These are phyloP conservation scores for Orthonyx spaldingii DNA, from an alignment of 2,113 vertebrate species.

Conservation along the genomic window DNA sequence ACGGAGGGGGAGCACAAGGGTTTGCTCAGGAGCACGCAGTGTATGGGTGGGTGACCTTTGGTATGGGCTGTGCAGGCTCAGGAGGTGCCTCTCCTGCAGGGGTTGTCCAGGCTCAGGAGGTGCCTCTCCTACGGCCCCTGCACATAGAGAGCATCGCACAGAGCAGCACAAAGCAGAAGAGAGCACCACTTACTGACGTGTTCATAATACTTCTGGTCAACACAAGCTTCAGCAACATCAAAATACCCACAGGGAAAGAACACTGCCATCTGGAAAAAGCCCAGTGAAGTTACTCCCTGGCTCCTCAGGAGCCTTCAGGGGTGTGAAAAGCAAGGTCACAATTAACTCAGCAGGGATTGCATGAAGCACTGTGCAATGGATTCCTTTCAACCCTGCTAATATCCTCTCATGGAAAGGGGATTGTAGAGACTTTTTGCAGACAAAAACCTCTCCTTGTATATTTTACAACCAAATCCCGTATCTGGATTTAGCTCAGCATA, in stretches of 20 bases:
- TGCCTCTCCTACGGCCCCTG: background rate
- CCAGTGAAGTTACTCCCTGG: background rate
- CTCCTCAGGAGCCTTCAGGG: background rate
- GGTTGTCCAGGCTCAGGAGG: background rate
- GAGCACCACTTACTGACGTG: accelerated
- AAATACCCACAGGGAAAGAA: background rate
- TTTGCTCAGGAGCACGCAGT: background rate
- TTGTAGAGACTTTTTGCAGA: background rate
- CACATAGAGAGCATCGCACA: accelerated
- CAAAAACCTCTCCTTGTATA: conserved; percentile 27
- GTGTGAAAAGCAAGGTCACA: background rate
- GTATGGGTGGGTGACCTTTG: background rate
- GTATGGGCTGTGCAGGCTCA: background rate
- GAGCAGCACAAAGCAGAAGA: accelerated
- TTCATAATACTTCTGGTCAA: background rate
- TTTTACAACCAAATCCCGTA: conserved; percentile 1
- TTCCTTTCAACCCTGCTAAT: background rate
- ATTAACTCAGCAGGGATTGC: background rate
- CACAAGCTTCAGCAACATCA: background rate
- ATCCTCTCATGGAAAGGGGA: background rate
- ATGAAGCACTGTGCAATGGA: background rate
- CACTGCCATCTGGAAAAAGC: background rate
- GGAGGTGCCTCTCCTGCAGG: background rate
- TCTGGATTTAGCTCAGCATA: conserved; percentile 37
- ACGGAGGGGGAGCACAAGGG: background rate